Conservation (phyloP, 2,888 invertebrate species). For the Shargacucullia verbasci region DNA sequence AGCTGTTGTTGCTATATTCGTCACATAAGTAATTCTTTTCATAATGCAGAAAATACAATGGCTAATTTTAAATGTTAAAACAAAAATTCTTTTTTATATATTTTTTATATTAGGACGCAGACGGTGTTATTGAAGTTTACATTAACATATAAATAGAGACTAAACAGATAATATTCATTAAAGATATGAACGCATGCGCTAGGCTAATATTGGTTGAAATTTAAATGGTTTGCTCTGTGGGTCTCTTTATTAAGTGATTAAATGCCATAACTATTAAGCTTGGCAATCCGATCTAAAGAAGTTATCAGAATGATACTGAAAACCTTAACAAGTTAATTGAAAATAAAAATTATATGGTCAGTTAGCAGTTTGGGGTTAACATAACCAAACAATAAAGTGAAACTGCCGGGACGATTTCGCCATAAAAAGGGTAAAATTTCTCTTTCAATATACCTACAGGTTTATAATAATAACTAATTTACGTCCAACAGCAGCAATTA, state of each 20-base stretch:
- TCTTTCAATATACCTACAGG: conserved; percentile 37
- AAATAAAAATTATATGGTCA: no score
- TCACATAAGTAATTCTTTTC: conserved; percentile 7
- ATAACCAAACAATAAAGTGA: no score
- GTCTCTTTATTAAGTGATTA: no score
- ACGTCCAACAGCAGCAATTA: conserved; percentile 76
- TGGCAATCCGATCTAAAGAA: no score
- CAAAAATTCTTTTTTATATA: neutral
- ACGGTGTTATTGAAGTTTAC: conserved; percentile 6
- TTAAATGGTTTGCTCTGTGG: no score
- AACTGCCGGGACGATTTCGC: neutral
- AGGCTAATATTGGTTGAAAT: no score
- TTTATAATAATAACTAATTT: conserved; percentile 63
- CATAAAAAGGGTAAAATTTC: conserved; percentile 19
- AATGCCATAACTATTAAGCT: no score
- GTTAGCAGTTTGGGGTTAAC: no score
- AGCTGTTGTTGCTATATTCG: conserved; percentile 12
- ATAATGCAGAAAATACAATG: conserved; percentile 16
- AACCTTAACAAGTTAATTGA: no score
- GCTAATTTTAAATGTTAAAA: neutral
- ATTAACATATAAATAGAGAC: neutral
- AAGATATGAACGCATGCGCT: neutral
- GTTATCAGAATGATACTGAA: no score
- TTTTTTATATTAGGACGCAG: neutral
- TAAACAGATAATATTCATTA: neutral